phyloP scores from a whole-genome alignment of 2,888 invertebrate species.

The Watsonalla cultraria region DNA sequence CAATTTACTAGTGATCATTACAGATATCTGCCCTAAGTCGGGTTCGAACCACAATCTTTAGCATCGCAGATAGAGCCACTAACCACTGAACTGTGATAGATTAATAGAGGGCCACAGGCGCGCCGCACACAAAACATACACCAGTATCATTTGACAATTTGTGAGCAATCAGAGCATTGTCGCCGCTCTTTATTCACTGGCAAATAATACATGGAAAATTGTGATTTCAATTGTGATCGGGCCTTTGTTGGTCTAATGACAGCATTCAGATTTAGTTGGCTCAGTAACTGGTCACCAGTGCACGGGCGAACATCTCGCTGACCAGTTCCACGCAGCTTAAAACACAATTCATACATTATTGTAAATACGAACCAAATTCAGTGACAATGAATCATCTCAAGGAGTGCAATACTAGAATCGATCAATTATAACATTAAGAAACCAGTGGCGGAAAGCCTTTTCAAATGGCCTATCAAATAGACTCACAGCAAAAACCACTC shows the following conservation, averaged over 20 bases:
- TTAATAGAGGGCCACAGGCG: conserved; percentile 64
- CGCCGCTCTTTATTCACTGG: conserved; percentile 76
- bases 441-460: conserved; percentile 3
- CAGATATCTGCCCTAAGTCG: too few relatives aligned
- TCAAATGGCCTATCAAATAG: conserved; percentile 56
- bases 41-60: not conserved
- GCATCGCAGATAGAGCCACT: conserved; percentile 3
- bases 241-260: conserved; percentile 74
- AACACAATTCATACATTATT: not conserved
- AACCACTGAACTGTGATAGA: conserved; percentile 25
- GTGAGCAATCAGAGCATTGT: conserved; percentile 78
- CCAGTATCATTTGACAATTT: conserved; percentile 78
- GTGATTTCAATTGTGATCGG: conserved; percentile 68
- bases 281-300: conserved; percentile 63
- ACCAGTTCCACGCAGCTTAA: conserved; percentile 23
- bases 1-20: too few relatives aligned
- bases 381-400: not conserved
- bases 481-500: conserved; percentile 40
- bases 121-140: conserved; percentile 70
- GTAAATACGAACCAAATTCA: not conserved
- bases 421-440: too few relatives aligned
- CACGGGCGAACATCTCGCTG: conserved; percentile 43
- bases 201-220: conserved; percentile 78
- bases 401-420: too few relatives aligned
- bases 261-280: conserved; percentile 63